Base-by-base conservation (phyloP, 2,113 vertebrate genomes). In the Brachyhypopomus gauderio region DNA sequence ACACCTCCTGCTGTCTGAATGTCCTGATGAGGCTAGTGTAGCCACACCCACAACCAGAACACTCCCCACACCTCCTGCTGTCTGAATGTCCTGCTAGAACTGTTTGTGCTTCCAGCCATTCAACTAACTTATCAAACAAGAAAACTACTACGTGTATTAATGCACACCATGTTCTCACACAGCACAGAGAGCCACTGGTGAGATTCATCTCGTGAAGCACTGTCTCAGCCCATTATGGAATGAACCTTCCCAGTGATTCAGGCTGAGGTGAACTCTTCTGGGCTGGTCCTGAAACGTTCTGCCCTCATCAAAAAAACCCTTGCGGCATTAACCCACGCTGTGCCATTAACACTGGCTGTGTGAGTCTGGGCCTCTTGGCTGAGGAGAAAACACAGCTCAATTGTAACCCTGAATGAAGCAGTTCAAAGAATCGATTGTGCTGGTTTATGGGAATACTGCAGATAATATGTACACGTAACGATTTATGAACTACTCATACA, bases 341-440 rank as follows among this genome's bases (percentile, higher is more conserved):
- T 72, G 16, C 22, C 34, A 4, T 36, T 38, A 41, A 45, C 56
- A 17, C 38, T 34, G 64, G 34, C 67, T 76, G 41, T 82, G 64
- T 64, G 52, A 75, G 22, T 48, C 38, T 74, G 14, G 63, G 75
- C 59, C 75, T 79, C 72, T 82, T 82, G 71, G 84, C 56, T 71
- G 55, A 72, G 30, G 59, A 71, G 60, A 62, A 71, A 62, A 71
- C 22, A 52, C 11, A 85, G 19, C 72, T 75, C 76, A 82, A 64
- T 72, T 58, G n/a, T 30, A 19, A 67, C 25, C 12, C 25, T 23
- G 2, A 45, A 62, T 25, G 0, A 48, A 30, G 20, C 17, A 19
- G 36, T 36, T 67, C 4, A 67, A 36, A 67, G 17, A 66, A 59
- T 2, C 12, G 3, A 20, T 16, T 71, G n/a, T 11, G 20, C 34